Evolutionary conservation across 2,888 invertebrate species (phyloP).

Genomic region (Scaeva pyrastri): DNA sequence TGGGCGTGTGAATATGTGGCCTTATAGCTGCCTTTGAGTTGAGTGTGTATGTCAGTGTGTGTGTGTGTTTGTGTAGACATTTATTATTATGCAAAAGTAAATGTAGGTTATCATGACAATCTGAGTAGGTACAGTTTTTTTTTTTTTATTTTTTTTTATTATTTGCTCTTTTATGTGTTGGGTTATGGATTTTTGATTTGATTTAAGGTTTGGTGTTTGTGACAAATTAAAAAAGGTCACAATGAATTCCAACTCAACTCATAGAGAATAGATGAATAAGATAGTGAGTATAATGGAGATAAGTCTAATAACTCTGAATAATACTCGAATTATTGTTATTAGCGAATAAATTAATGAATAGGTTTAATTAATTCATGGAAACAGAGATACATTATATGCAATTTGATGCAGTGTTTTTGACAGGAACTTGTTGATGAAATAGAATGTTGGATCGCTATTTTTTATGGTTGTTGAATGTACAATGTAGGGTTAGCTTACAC

Average conservation of each 20-base stretch:
- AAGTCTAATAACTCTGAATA: neutral
- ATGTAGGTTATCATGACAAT: slow-evolving; percentile 74
- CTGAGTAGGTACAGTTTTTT: slow-evolving; percentile 46
- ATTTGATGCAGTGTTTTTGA: too few species aligned
- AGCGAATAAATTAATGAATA: too few species aligned
- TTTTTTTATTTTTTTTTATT: slow-evolving; percentile 26
- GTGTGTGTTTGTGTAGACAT: slow-evolving; percentile 24
- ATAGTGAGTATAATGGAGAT: neutral
- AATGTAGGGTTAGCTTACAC: too few species aligned
- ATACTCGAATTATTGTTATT: too few species aligned
- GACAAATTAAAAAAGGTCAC: slow-evolving; percentile 67
- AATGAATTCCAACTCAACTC: neutral
- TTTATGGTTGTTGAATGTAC: too few species aligned
- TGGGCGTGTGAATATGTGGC: too few species aligned
- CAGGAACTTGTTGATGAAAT: too few species aligned
- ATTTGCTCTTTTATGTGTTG: too few species aligned
- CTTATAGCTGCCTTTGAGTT: too few species aligned
- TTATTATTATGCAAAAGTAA: slow-evolving; percentile 65
- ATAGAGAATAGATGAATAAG: neutral
- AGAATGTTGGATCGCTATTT: too few species aligned
- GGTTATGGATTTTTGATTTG: slow-evolving; percentile 62
- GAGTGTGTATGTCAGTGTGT: neutral
- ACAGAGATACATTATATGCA: too few species aligned
- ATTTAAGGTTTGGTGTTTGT: slow-evolving; percentile 50
- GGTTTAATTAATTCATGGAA: too few species aligned